Evolutionary conservation across 2,797 vertebrate genomes (phyloP).

Genomic region (Balearica regulorum): DNA sequence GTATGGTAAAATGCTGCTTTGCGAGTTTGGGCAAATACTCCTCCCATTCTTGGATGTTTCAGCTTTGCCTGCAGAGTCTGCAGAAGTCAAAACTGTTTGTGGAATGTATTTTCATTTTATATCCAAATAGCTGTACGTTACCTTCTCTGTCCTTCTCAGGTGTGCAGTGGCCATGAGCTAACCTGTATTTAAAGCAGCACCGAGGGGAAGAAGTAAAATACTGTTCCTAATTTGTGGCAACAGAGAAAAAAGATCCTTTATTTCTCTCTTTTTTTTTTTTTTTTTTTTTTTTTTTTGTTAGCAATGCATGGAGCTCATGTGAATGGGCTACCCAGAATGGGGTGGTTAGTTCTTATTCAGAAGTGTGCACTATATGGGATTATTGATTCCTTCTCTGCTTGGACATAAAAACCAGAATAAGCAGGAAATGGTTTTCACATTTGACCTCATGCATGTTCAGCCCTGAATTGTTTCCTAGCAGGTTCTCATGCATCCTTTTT

Average conservation of each 20-base stretch:
- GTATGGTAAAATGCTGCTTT: neutral
- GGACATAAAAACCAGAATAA: constrained; percentile 46
- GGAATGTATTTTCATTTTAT: neutral
- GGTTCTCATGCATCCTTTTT: neutral
- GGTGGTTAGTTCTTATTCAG: constrained; percentile 38
- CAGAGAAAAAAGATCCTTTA: neutral
- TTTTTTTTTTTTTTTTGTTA: neutral
- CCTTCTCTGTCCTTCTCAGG: neutral
- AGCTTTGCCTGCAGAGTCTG: neutral
- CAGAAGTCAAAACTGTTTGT: neutral
- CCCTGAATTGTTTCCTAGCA: constrained; percentile 31
- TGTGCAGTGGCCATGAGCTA: neutral
- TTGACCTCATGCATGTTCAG: constrained; percentile 16
- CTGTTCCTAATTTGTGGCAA: neutral
- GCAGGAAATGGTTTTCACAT: constrained; percentile 32
- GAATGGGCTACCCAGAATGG: neutral
- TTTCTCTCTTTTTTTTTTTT: neutral
- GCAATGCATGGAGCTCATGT: neutral
- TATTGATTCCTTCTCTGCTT: constrained; percentile 50
- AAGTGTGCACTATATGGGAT: neutral
- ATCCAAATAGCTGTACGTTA: neutral
- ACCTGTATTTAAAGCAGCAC: neutral
- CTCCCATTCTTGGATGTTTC: neutral
- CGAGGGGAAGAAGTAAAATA: neutral
- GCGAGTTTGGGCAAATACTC: neutral